Percentiles rank a stretch among this genome's conserved stretches.
These are phyloP conservation scores for Crotalus helleri DNA, from an alignment of 2,113 vertebrate genomes.

Conservation along the genomic window DNA sequence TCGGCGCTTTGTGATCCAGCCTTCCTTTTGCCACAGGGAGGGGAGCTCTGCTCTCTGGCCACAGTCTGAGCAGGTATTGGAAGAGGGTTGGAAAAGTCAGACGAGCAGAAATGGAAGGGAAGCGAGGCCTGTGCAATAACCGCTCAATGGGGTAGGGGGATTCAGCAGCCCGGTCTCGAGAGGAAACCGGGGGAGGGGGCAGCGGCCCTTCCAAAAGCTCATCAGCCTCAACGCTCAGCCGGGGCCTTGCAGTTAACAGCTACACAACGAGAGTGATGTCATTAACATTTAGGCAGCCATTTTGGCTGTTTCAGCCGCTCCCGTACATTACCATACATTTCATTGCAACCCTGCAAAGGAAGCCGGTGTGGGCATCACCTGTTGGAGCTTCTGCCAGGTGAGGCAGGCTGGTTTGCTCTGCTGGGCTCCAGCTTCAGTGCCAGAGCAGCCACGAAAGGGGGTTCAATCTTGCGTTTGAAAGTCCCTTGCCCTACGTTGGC, in stretches of 20 bases:
- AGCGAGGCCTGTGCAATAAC: background rate
- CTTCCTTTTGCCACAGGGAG: background rate
- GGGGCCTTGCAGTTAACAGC: background rate
- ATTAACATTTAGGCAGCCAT: background rate
- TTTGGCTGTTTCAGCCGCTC: background rate
- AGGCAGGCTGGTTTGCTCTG: background rate
- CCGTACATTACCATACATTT: background rate
- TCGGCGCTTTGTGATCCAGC: background rate
- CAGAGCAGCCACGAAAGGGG: background rate
- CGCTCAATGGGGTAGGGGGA: background rate
- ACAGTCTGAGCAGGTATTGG: background rate
- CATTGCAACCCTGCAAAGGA: background rate
- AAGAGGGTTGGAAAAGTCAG: background rate
- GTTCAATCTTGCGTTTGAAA: background rate
- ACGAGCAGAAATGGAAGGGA: background rate
- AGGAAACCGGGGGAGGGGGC: background rate
- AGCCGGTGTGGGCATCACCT: background rate
- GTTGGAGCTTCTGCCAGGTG: background rate
- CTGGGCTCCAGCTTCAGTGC: background rate
- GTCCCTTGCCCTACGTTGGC: background rate
- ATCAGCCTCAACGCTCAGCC: background rate
- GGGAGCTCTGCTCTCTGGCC: background rate
- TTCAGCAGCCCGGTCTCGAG: no score
- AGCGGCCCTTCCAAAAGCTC: background rate
- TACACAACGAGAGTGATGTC: background rate